These are phyloP conservation scores for Notolabrus celidotus DNA, from an alignment of 2,797 vertebrate genomes.

Conservation along the genomic window DNA sequence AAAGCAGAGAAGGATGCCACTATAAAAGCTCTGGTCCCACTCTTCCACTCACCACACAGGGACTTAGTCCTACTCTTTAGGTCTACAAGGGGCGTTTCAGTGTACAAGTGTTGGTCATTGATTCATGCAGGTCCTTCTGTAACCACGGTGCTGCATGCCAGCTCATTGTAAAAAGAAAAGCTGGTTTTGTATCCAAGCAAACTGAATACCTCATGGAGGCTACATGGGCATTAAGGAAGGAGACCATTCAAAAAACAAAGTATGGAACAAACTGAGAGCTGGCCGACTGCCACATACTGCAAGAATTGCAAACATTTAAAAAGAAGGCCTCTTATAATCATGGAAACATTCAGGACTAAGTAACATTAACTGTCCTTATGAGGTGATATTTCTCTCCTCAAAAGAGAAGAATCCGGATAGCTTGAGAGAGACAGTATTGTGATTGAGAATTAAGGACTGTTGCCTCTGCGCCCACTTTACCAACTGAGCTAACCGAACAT, in stretches of 20 bases:
- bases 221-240: not conserved
- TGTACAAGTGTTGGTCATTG: slow-evolving; percentile 23
- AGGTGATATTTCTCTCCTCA: too few relatives aligned
- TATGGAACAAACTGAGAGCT: not conserved
- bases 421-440: too few relatives aligned
- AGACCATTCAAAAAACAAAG: not conserved
- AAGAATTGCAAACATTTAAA: too few relatives aligned
- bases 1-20: slow-evolving; percentile 48
- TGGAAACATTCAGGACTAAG: too few relatives aligned
- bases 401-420: too few relatives aligned
- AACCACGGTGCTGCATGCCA: slow-evolving; percentile 27
- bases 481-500: too few relatives aligned
- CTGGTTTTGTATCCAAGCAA: slow-evolving; percentile 26
- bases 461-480: too few relatives aligned
- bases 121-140: slow-evolving; percentile 33
- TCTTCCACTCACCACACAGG: slow-evolving; percentile 27
- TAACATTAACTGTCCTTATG: too few relatives aligned
- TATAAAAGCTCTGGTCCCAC: slow-evolving; percentile 38
- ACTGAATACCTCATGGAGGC: slow-evolving; percentile 22
- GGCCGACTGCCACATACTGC: not conserved
- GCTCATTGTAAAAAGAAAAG: slow-evolving; percentile 12
- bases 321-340: too few relatives aligned
- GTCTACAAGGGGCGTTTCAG: not conserved
- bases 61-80: slow-evolving; percentile 13
- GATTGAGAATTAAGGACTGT: too few relatives aligned